Percentiles rank a stretch among this genome's conserved stretches.
These are phyloP conservation scores for Phrynocephalus forsythii DNA, from an alignment of 2,797 vertebrate genomes.

Conservation along the genomic window DNA sequence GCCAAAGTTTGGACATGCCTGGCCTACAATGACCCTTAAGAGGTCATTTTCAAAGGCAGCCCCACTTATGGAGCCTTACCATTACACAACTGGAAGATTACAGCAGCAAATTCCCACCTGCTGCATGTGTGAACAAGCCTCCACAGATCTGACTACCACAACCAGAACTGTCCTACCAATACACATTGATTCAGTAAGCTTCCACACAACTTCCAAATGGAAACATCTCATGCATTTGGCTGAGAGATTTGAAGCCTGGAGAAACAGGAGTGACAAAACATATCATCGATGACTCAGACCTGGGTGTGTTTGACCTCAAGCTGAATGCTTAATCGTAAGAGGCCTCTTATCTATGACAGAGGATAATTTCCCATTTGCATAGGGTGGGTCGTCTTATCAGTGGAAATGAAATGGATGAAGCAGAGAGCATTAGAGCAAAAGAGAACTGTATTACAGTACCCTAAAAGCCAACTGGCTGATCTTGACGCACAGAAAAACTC, in stretches of 20 bases:
- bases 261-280: neutral
- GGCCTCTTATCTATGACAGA: neutral
- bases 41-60: neutral
- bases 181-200: neutral
- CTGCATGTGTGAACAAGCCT: neutral
- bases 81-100: neutral
- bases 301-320: neutral
- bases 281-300: neutral
- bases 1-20: too few species aligned
- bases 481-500: too few species aligned
- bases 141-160: neutral
- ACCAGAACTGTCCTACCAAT: neutral
- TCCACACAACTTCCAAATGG: neutral
- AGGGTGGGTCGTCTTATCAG: neutral
- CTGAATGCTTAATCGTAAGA: neutral
- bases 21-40: too few species aligned
- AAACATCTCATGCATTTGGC: neutral
- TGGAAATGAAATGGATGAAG: neutral
- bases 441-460: neutral
- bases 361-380: constrained; percentile 7
- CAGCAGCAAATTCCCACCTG: neutral
- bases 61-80: neutral
- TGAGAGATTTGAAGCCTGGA: neutral
- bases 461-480: neutral
- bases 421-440: neutral